Percentiles rank a stretch among this genome's conserved stretches.
These are phyloP conservation scores for Ecdyonurus torrentis DNA, from an alignment of 2,888 invertebrate genomes.

Conservation along the genomic window DNA sequence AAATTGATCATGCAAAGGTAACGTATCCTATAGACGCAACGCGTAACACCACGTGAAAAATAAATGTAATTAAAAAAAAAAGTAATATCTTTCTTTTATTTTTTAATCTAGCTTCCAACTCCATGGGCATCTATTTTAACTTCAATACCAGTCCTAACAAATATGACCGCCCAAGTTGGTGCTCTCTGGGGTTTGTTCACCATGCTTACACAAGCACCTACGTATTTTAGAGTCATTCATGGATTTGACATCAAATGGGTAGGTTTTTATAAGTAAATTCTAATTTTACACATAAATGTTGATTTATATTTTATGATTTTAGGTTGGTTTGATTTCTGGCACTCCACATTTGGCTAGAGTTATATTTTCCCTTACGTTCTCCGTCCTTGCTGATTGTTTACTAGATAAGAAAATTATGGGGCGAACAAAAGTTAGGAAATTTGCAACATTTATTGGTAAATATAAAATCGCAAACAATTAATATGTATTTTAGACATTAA, in stretches of 20 bases:
- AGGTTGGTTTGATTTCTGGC: conserved; percentile 17
- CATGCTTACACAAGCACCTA: conserved; percentile 49
- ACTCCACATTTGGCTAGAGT: conserved; percentile 15
- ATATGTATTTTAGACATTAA: no score
- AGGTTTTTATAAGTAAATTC: conserved; percentile 17
- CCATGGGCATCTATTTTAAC: conserved; percentile 44
- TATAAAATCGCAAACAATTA: no score
- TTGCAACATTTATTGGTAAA: background rate
- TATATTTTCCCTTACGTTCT: conserved; percentile 14
- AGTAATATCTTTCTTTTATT: conserved; percentile 5
- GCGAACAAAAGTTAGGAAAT: background rate
- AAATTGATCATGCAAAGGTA: conserved; percentile 23
- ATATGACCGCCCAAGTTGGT: conserved; percentile 45
- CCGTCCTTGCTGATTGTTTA: background rate
- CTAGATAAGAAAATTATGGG: background rate
- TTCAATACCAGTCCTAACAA: conserved; percentile 44
- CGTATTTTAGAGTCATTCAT: conserved; percentile 49
- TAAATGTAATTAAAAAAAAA: background rate
- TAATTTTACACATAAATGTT: no score
- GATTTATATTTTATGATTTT: no score
- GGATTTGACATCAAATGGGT: conserved; percentile 50
- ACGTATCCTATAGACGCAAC: conserved; percentile 1
- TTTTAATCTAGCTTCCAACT: conserved; percentile 26
- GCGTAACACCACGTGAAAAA: background rate
- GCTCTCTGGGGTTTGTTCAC: conserved; percentile 52